Percentiles rank a stretch among this genome's conserved stretches.
These are phyloP conservation scores for Callyntrura guangdongensis DNA, from an alignment of 2,888 invertebrate species.

Conservation along the genomic window DNA sequence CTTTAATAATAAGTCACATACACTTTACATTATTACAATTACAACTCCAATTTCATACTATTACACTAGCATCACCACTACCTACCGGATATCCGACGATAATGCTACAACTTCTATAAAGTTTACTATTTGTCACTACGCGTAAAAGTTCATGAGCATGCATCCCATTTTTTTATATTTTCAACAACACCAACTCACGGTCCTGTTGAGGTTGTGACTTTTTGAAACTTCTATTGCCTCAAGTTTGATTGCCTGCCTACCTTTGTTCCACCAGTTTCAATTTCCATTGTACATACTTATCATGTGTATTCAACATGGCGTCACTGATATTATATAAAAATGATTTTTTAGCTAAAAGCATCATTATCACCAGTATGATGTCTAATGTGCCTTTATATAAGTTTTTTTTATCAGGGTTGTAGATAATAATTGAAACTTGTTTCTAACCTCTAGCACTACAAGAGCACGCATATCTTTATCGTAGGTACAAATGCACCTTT, in stretches of 20 bases:
- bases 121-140: constrained; percentile 8
- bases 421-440: constrained; percentile 26
- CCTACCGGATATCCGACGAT: constrained; percentile 61
- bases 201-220: constrained; percentile 13
- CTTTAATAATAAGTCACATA: no score
- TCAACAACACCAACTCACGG: constrained; percentile 9
- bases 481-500: background rate
- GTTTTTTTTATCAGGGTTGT: background rate
- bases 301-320: background rate
- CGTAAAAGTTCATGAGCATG: constrained; percentile 61
- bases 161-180: constrained; percentile 60
- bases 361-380: background rate
- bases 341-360: constrained; percentile 6
- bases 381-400: background rate
- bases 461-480: background rate
- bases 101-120: background rate
- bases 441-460: background rate
- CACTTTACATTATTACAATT: constrained; percentile 11
- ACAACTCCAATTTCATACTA: constrained; percentile 22
- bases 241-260: constrained; percentile 41
- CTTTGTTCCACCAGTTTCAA: constrained; percentile 5
- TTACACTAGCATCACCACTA: background rate
- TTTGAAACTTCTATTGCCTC: constrained; percentile 31
- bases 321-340: constrained; percentile 17
- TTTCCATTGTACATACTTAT: background rate